Conservation (phyloP, 2,888 invertebrate genomes). For the Blastobasis lacticolella region DNA sequence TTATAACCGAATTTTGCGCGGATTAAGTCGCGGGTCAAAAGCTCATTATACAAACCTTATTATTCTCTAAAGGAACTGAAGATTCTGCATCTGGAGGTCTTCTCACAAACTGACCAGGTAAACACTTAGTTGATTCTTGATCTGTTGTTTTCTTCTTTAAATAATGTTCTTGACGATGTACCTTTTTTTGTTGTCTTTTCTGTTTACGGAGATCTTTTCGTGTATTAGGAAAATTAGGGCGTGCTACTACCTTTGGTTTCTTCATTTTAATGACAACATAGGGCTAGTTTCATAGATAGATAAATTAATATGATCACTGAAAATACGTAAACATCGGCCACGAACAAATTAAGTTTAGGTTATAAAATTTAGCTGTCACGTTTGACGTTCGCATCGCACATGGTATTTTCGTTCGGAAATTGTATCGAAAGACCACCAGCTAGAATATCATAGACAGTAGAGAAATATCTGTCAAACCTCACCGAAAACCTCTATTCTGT, state of each 20-base stretch:
- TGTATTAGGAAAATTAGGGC: constrained; percentile 46
- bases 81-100: constrained; percentile 28
- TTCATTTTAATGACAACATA: constrained; percentile 26
- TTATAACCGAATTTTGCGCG: no score
- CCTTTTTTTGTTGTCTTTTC: constrained; percentile 80
- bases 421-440: no score
- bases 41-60: no score
- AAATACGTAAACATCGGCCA: not conserved
- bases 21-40: no score
- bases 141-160: constrained; percentile 40
- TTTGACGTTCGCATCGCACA: no score
- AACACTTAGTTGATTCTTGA: constrained; percentile 21
- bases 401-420: no score
- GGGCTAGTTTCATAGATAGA: no score
- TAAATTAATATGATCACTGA: no score
- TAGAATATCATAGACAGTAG: not conserved
- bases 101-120: constrained; percentile 53
- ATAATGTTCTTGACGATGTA: constrained; percentile 57
- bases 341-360: not conserved
- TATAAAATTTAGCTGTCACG: not conserved
- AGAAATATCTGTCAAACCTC: not conserved
- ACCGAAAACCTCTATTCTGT: constrained; percentile 12
- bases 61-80: not conserved
- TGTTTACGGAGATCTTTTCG: constrained; percentile 84
- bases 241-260: constrained; percentile 31